A percentile compares a stretch with the other conserved stretches of the same genome.
Evolutionary conservation across 1,140 invertebrate genomes (phyloP).

Genomic region (Zaprionus kolodkinae): DNA sequence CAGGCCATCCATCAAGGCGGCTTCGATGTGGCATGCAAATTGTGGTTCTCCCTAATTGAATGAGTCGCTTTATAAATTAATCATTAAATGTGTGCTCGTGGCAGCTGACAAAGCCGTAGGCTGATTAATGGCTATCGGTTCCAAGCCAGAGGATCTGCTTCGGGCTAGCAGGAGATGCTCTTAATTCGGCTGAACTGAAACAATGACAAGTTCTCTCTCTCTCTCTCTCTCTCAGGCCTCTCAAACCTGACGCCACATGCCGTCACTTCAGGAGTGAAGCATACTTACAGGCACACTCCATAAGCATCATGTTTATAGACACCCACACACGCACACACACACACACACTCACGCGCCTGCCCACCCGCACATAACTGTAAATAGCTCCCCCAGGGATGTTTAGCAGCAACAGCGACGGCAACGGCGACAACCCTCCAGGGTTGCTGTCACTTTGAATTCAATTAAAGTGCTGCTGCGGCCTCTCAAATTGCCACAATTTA

Average conservation of each 20-base stretch:
- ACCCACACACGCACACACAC: constrained; percentile 59
- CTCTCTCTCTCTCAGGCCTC: neutral
- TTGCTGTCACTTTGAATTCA: constrained; percentile 76
- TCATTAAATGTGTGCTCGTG: constrained; percentile 68
- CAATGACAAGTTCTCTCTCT: constrained; percentile 53
- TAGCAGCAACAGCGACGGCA: constrained; percentile 68
- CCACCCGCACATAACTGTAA: constrained; percentile 62
- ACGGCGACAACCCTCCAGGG: constrained; percentile 60
- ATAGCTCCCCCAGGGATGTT: constrained; percentile 84
- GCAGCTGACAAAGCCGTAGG: constrained; percentile 60
- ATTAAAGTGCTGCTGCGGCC: constrained; percentile 76
- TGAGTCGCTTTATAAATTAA: constrained; percentile 68
- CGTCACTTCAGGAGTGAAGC: constrained; percentile 58
- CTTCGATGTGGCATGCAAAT: constrained; percentile 68
- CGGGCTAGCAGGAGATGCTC: constrained; percentile 24
- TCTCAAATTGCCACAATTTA: constrained; percentile 81
- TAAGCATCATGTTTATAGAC: constrained; percentile 79
- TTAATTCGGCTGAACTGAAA: constrained; percentile 72
- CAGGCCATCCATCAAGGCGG: constrained; percentile 67
- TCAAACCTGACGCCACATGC: constrained; percentile 44
- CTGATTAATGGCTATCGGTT: constrained; percentile 68
- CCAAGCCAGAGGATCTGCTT: neutral
- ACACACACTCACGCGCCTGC: no score
- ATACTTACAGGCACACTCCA: constrained; percentile 69
- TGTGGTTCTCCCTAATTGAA: constrained; percentile 64